Conservation (phyloP, 1,140 invertebrate species). For the Drosophila sechellia region DNA sequence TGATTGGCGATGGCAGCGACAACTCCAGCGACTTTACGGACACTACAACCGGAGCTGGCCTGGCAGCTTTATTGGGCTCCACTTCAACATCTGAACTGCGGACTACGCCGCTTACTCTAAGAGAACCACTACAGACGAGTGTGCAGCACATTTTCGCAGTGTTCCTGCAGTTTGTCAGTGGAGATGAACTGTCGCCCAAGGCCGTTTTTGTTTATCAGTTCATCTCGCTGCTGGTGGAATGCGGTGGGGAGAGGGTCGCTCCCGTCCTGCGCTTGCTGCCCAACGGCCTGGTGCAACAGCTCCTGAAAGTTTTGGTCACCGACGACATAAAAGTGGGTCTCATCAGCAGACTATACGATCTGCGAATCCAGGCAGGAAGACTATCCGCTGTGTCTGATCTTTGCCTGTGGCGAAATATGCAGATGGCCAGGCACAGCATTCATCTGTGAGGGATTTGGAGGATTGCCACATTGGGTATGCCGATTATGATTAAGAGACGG, state of each 20-base stretch:
- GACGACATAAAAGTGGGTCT: constrained; percentile 81
- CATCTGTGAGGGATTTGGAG: constrained; percentile 54
- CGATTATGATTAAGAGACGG: constrained; percentile 33
- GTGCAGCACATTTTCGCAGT: constrained; percentile 89
- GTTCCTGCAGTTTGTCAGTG: constrained; percentile 90
- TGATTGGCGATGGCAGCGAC: constrained; percentile 86
- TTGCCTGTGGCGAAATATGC: constrained; percentile 92
- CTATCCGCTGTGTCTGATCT: constrained; percentile 92
- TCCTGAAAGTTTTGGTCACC: constrained; percentile 88
- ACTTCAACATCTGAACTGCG: constrained; percentile 40
- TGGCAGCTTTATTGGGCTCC: constrained; percentile 37
- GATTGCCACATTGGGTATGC: not conserved
- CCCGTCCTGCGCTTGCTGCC: constrained; percentile 93
- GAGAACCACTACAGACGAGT: constrained; percentile 87
- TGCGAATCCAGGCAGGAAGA: constrained; percentile 89
- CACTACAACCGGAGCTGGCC: constrained; percentile 80
- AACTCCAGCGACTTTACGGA: constrained; percentile 86
- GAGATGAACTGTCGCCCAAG: constrained; percentile 92
- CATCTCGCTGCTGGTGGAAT: constrained; percentile 91
- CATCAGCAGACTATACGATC: constrained; percentile 89
- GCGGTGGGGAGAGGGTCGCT: constrained; percentile 90
- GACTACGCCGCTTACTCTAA: constrained; percentile 80
- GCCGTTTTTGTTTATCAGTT: constrained; percentile 94
- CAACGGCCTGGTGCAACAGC: constrained; percentile 89
- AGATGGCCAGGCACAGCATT: constrained; percentile 85